Conservation (phyloP, 2,113 vertebrate genomes). For the Xiphias gladius region DNA sequence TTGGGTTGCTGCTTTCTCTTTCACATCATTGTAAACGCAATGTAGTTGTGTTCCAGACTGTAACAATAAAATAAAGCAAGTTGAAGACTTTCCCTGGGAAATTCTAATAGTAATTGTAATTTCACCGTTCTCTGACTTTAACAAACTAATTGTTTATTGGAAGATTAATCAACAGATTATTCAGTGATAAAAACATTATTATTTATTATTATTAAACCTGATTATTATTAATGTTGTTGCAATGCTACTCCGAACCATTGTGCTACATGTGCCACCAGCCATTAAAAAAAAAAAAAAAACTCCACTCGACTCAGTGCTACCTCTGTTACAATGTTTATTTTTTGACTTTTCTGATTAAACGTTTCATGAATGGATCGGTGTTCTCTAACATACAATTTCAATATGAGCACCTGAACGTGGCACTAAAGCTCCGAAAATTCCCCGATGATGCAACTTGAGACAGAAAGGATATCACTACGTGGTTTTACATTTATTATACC, state of each 20-base stretch:
- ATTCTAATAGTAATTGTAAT: too few relatives aligned
- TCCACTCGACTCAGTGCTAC: not conserved
- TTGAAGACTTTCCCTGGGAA: too few relatives aligned
- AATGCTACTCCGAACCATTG: not conserved
- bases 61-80: not conserved
- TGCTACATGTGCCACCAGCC: not conserved
- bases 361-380: not conserved
- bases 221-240: not conserved
- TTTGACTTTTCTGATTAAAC: not conserved
- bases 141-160: too few relatives aligned
- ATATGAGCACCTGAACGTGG: constrained; percentile 14
- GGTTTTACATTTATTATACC: accelerated
- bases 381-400: not conserved
- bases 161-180: not conserved
- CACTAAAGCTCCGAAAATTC: constrained; percentile 4
- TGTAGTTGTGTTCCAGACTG: not conserved
- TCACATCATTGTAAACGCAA: not conserved
- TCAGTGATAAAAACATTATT: too few relatives aligned
- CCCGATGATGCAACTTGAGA: not conserved
- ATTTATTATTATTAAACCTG: too few relatives aligned
- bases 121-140: too few relatives aligned
- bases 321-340: not conserved
- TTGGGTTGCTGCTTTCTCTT: not conserved
- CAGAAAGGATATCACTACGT: not conserved
- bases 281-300: not conserved